phyloP scores from a whole-genome alignment of 2,888 invertebrate species.

The Arge pagana region DNA sequence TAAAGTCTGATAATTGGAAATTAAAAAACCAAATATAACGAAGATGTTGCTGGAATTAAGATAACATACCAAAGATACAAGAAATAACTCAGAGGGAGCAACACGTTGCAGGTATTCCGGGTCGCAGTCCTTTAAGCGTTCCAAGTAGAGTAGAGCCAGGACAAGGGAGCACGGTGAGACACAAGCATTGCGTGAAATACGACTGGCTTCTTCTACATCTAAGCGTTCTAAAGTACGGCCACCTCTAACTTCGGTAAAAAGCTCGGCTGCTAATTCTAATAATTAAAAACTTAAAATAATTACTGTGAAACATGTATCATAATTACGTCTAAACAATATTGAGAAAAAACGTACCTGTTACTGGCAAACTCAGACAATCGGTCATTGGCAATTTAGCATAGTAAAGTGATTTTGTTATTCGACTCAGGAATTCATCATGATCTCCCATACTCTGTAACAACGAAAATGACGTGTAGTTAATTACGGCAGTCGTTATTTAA shows the following conservation, averaged over 20 bases:
- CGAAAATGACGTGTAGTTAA: constrained; percentile 39
- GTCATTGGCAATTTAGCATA: constrained; percentile 79
- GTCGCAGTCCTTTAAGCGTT: constrained; percentile 81
- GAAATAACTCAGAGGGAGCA: constrained; percentile 89
- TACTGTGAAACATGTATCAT: too few species aligned
- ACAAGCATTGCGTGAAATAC: constrained; percentile 77
- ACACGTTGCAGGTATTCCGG: constrained; percentile 82
- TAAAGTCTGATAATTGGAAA: too few species aligned
- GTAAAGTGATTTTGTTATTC: constrained; percentile 87
- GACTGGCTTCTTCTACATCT: constrained; percentile 76
- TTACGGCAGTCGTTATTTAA: not conserved
- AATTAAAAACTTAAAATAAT: constrained; percentile 38
- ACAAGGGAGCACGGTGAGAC: constrained; percentile 92
- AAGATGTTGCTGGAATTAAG: constrained; percentile 23
- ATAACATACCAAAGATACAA: constrained; percentile 84
- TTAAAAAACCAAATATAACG: too few species aligned
- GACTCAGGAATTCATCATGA: constrained; percentile 77
- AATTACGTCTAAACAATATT: not conserved
- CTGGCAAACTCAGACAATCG: constrained; percentile 74
- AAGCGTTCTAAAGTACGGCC: constrained; percentile 78
- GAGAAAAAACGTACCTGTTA: constrained; percentile 70
- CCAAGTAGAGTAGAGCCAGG: constrained; percentile 90
- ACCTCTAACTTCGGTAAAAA: constrained; percentile 79
- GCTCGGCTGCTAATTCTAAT: constrained; percentile 81
- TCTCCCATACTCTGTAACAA: constrained; percentile 66